Evolutionary conservation across 1,140 invertebrate species (phyloP), one percentile per base, ranked within the genome.

Genomic region (Diprion similis): DNA sequence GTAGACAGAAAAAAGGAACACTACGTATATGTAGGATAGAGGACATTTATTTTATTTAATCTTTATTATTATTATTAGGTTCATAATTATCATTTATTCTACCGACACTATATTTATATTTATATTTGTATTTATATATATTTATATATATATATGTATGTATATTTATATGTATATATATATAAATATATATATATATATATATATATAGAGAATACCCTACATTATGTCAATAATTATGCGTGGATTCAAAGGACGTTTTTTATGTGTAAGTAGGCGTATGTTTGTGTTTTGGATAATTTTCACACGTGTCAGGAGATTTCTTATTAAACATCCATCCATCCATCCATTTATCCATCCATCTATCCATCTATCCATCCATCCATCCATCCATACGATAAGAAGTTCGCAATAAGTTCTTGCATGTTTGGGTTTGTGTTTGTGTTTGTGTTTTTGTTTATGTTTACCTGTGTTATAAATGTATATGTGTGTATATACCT

Each of bases 221-320:
- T 88, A 87, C 83, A 86, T 88, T 87, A 88, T 85, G 81, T 87
- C 80, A 81, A 86, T 88, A 88, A 86, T 88, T 86, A 88, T 87
- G 84, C 83, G 83, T 83, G 85, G 85, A 84, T 86, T 80, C 81
- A 82, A 83, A 85, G 85, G 84, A 84, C 85, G 82, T 59, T n/a
- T 51, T 59, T 59, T 59, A 59, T 59, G 11, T 59, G n/a, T 59
- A 13, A 13, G n/a, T 15, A 17, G n/a, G 51, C 11, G 51, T 10
- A 51, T 51, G 10, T 51, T 51, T 10, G 48, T 59, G 51, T 59
- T 59, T 15, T 59, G 51, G 7, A 17, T 59, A 17, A 17, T 59
- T 13, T 15, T 59, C 51, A 37, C 24, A 37, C 2, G 24, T 37
- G 24, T 37, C 6, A 37, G 24, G 6, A 37, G 24, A 3, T 37